phyloP scores from a whole-genome alignment of 2,113 vertebrate genomes.

The Mesembrinibis cayennensis region DNA sequence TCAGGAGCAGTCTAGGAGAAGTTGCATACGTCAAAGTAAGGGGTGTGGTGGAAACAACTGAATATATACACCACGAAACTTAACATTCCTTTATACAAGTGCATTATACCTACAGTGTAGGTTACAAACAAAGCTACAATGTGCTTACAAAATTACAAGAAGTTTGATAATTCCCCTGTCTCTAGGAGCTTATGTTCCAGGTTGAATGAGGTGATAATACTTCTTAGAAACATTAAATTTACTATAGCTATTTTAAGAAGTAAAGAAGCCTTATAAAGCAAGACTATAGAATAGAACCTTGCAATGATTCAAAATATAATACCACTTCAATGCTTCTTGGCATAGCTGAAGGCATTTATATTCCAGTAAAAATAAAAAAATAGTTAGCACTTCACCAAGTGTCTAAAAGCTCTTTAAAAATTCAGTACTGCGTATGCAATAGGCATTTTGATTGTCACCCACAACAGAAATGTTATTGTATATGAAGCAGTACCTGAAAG shows the following conservation, averaged over 20 bases:
- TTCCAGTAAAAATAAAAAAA: constrained; percentile 5
- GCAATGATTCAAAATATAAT: not conserved
- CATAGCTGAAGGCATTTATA: not conserved
- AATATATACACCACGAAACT: not conserved
- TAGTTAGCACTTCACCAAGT: not conserved
- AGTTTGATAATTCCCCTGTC: not conserved
- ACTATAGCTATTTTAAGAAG: not conserved
- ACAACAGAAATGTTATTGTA: not conserved
- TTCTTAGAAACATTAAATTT: not conserved
- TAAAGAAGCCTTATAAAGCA: constrained; percentile 1
- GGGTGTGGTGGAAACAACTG: not conserved
- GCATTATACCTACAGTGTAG: not conserved
- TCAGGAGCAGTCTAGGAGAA: not conserved
- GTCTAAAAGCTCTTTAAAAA: not conserved
- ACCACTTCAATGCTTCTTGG: not conserved
- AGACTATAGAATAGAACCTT: not conserved
- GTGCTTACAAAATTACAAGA: not conserved
- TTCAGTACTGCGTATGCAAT: not conserved
- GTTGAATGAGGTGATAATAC: constrained; percentile 11
- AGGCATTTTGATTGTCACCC: not conserved
- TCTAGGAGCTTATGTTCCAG: not conserved
- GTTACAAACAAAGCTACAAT: not conserved
- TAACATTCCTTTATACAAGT: not conserved
- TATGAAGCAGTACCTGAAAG: not conserved
- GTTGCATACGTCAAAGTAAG: not conserved